These are phyloP conservation scores for Drepana arcuata DNA, from an alignment of 1,140 invertebrate genomes.

Conservation along the genomic window DNA sequence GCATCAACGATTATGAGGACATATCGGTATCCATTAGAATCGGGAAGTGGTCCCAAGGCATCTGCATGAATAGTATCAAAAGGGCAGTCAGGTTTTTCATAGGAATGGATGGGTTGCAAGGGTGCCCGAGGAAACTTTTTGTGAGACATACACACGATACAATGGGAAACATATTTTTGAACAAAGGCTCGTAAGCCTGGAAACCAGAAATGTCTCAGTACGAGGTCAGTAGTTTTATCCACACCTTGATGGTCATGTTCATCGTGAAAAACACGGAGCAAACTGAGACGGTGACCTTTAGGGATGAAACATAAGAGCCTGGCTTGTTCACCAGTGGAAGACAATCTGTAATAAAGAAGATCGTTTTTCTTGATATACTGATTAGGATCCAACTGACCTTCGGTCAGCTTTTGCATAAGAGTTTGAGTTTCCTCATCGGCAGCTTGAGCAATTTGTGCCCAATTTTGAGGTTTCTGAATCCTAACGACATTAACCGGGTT, in stretches of 20 bases:
- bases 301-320: slow-evolving; percentile 7
- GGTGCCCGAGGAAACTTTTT: not conserved
- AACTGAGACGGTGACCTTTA: slow-evolving; percentile 9
- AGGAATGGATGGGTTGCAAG: not conserved
- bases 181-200: not conserved
- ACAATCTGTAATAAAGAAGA: slow-evolving; percentile 5
- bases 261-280: slow-evolving; percentile 23
- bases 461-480: slow-evolving; percentile 4
- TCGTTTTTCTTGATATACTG: slow-evolving; percentile 5
- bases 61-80: not conserved
- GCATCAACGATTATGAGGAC: not conserved
- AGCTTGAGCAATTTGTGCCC: slow-evolving; percentile 8
- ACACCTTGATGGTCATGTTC: slow-evolving; percentile 19
- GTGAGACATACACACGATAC: not conserved
- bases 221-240: slow-evolving; percentile 16
- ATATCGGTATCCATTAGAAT: not conserved
- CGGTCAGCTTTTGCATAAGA: slow-evolving; percentile 1
- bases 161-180: not conserved
- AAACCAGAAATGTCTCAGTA: slow-evolving; percentile 12
- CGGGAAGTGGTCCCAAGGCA: not conserved
- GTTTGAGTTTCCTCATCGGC: slow-evolving; percentile 8
- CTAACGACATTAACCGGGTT: slow-evolving; percentile 7
- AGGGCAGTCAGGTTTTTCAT: not conserved
- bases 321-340: slow-evolving; percentile 2
- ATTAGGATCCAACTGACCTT: slow-evolving; percentile 1